These are phyloP conservation scores for Taeniopygia guttata DNA, from an alignment of 2,797 vertebrate species.

Conservation along the genomic window DNA sequence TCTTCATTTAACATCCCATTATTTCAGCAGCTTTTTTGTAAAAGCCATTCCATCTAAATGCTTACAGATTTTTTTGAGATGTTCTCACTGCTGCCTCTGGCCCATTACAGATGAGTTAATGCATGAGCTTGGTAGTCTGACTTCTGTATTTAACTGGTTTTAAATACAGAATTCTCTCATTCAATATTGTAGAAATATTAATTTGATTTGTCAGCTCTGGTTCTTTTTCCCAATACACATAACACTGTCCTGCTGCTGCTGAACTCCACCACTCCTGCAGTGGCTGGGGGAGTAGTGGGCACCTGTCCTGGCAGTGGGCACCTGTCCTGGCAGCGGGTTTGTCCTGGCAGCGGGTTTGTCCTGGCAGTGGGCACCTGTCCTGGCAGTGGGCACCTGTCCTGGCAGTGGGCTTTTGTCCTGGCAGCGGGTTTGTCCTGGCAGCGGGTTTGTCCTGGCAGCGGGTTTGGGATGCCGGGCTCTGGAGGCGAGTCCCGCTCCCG, in stretches of 20 bases:
- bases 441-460: too few species aligned
- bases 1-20: neutral
- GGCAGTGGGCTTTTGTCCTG: too few species aligned
- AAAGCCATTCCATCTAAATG: neutral
- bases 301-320: too few species aligned
- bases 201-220: neutral
- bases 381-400: too few species aligned
- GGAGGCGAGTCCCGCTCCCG: neutral
- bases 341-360: too few species aligned
- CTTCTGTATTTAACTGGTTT: neutral
- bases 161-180: neutral
- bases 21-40: neutral
- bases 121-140: neutral
- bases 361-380: too few species aligned
- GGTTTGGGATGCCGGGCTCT: too few species aligned
- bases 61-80: neutral
- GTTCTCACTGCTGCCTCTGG: neutral
- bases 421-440: too few species aligned
- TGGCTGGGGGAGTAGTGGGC: accelerated
- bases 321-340: too few species aligned
- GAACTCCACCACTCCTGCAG: accelerated
- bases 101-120: neutral
- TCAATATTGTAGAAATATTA: neutral
- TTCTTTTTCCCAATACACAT: accelerated
- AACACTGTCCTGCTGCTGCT: neutral